A percentile compares a stretch with the other conserved stretches of the same genome.
Conservation (phyloP, 2,888 invertebrate species). For the Spilarctia lutea region DNA sequence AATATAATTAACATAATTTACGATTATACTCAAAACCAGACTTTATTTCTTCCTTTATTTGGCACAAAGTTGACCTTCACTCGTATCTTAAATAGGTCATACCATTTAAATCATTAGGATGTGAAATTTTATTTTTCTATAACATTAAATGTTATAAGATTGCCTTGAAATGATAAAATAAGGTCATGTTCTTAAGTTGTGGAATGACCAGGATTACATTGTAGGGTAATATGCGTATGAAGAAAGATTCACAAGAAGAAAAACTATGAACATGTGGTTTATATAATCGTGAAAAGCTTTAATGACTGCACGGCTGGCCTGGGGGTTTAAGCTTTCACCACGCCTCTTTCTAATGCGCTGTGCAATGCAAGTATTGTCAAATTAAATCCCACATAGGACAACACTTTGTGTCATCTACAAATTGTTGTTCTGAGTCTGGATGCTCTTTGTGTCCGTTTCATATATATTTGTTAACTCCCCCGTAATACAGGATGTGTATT, state of each 20-base stretch:
- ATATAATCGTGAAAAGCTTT: too few species aligned
- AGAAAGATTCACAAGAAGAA: neutral
- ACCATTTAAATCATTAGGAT: neutral
- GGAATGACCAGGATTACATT: neutral
- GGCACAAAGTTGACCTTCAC: neutral
- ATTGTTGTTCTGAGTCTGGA: too few species aligned
- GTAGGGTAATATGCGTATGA: neutral
- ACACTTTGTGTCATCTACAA: too few species aligned
- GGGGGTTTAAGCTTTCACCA: too few species aligned
- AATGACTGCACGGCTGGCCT: too few species aligned
- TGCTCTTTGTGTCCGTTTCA: too few species aligned
- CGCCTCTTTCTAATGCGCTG: too few species aligned
- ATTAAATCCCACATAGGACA: too few species aligned
- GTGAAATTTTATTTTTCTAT: neutral
- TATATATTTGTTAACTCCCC: too few species aligned
- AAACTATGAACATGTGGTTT: too few species aligned
- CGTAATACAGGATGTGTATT: too few species aligned
- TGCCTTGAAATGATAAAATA: neutral
- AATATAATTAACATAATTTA: neutral
- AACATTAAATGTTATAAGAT: neutral
- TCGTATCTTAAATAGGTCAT: neutral
- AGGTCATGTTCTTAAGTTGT: neutral
- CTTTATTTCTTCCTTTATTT: neutral
- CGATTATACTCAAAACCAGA: neutral
- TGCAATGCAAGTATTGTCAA: too few species aligned